Evolutionary conservation across 2,888 invertebrate genomes (phyloP), one percentile per base, ranked within the genome.

Genomic region (Himalopsyche tibetana): DNA sequence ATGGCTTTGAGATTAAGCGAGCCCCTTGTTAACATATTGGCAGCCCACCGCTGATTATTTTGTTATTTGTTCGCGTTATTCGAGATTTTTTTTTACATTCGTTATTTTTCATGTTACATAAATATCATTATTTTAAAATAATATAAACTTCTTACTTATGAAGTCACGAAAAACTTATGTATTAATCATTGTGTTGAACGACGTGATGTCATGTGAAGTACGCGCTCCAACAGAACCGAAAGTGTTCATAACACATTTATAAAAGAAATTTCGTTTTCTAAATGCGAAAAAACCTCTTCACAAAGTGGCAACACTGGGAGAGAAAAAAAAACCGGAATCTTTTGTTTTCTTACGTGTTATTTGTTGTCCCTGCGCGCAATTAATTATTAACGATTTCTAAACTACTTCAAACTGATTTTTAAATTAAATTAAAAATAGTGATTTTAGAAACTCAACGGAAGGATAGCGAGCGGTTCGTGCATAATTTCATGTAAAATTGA

Each of bases 211-310:
- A 63, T 19, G 63, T 17, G n/a, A 56, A 56, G 56, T 63, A 11
- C 9, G 63, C 63, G 19, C 63, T 63, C 28, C 19, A 63, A 63
- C 19, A 28, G 19, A 63, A 63, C 63, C 19, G 63, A 63, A 63
- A 63, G 63, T 63, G 19, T 8, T 63, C 19, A 8, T 63, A 28
- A 8, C 9, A 19, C 19, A n/a, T 9, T 9, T 28, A 63, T 63
- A 63, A 63, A 63, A 63, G 63, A 63, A 63, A 63, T 63, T 63
- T 63, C 28, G 28, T 63, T 63, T 63, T 63, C 63, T 63, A 63
- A 63, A 63, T 63, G 6, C 63, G 3, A 63, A 63, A 19, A 63
- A 19, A 63, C 63, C 19, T 19, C 19, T 63, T n/a, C 19, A 6
- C 51, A 15, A 15, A 63, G 28, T 63, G 11, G 19, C n/a, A 9